Conservation (phyloP, 2,797 vertebrate species). For the Mionectes olivaceus region DNA sequence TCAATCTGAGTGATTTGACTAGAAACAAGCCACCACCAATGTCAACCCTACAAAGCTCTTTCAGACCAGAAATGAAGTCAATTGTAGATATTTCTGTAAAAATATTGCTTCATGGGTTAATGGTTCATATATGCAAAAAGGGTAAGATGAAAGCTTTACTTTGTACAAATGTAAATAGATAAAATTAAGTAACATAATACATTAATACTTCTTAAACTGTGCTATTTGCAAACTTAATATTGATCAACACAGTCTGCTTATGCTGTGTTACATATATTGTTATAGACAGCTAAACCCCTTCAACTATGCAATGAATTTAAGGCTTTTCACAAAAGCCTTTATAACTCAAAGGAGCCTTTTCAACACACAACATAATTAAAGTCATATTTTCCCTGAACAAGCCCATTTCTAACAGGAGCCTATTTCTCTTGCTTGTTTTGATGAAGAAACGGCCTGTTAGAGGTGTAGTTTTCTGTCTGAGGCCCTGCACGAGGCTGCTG, state of each 20-base stretch:
- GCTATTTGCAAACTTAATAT: constrained; percentile 87
- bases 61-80: constrained; percentile 75
- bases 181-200: constrained; percentile 86
- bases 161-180: constrained; percentile 96
- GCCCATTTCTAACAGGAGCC: constrained; percentile 54
- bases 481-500: background rate
- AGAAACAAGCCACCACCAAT: constrained; percentile 65
- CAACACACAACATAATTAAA: constrained; percentile 82
- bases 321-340: constrained; percentile 87
- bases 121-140: constrained; percentile 99
- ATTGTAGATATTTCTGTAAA: constrained; percentile 91
- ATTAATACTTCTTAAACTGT: constrained; percentile 87
- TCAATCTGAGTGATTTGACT: constrained; percentile 57
- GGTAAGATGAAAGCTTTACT: constrained; percentile 99
- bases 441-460: constrained; percentile 26
- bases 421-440: constrained; percentile 63
- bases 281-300: constrained; percentile 89
- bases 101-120: constrained; percentile 87
- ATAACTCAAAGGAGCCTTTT: constrained; percentile 85
- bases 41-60: constrained; percentile 52
- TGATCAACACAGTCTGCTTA: constrained; percentile 77
- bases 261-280: constrained; percentile 83
- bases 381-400: constrained; percentile 91
- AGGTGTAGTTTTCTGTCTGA: constrained; percentile 4
- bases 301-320: constrained; percentile 97